Conservation (phyloP, 2,113 vertebrate species). For the Myodes glareolus region DNA sequence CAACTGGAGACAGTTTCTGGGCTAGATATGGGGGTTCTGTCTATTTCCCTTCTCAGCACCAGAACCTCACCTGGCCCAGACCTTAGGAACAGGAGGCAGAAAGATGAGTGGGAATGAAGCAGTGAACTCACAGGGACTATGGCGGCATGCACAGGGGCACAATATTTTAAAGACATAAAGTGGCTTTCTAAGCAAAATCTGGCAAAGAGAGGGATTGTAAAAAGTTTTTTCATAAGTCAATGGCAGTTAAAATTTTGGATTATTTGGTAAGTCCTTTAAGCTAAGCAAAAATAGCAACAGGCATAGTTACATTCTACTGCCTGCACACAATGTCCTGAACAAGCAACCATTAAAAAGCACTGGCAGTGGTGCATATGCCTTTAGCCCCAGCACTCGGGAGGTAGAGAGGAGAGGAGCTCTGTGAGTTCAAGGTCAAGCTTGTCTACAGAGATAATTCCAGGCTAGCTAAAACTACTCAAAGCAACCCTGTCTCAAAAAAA, state of each 20-base stretch:
- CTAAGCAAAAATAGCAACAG: slow-evolving; percentile 20
- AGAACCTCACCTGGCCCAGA: neutral
- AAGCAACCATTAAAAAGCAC: neutral
- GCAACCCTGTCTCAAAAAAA: neutral
- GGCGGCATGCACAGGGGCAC: neutral
- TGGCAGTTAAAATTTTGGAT: neutral
- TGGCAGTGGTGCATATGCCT: neutral
- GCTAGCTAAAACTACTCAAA: neutral
- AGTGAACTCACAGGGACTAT: neutral
- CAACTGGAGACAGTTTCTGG: neutral
- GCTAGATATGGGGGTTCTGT: neutral
- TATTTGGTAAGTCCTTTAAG: neutral
- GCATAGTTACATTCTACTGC: neutral
- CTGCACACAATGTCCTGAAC: neutral
- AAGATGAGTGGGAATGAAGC: neutral
- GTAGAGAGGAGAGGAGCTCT: neutral
- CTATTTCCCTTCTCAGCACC: neutral
- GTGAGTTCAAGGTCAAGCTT: neutral
- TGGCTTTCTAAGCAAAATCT: neutral
- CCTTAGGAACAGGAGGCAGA: neutral
- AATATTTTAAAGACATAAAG: neutral
- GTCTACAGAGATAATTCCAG: neutral
- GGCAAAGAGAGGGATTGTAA: neutral
- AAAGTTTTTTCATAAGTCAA: slow-evolving; percentile 35
- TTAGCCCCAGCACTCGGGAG: neutral